A percentile compares a stretch with the other conserved stretches of the same genome.
Conservation (phyloP, 2,797 vertebrate species). For the Sebastes glaucus region DNA sequence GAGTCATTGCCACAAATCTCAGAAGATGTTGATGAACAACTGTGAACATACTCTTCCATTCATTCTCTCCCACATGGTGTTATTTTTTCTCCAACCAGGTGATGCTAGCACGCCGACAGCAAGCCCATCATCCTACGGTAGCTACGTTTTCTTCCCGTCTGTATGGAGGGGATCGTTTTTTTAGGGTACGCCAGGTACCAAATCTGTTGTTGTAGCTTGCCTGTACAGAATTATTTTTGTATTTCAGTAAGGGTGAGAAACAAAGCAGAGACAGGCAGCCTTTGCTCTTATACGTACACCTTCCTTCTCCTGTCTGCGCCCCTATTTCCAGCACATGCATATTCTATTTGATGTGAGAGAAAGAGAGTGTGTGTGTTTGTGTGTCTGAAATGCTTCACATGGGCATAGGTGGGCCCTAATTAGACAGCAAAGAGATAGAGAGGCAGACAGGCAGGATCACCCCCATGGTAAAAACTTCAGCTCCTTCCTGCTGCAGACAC, state of each 20-base stretch:
- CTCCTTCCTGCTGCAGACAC: conserved; percentile 17
- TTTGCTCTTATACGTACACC: conserved; percentile 30
- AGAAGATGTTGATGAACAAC: conserved; percentile 10
- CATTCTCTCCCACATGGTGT: conserved; percentile 1
- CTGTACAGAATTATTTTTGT: conserved; percentile 60
- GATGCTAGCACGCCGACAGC: not conserved
- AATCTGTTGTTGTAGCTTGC: conserved; percentile 23
- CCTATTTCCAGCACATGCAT: conserved; percentile 58
- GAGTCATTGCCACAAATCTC: not conserved
- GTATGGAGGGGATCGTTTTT: conserved; percentile 19
- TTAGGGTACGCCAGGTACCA: conserved; percentile 9
- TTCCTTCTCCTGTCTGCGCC: conserved; percentile 47
- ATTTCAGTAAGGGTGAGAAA: conserved; percentile 36
- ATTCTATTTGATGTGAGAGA: conserved; percentile 43
- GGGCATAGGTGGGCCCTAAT: conserved; percentile 28
- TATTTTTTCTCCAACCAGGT: conserved; percentile 1
- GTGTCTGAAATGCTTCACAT: conserved; percentile 24
- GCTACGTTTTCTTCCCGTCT: conserved; percentile 15
- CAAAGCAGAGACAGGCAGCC: conserved; percentile 31
- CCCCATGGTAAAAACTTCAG: not conserved
- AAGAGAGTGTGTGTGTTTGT: not conserved
- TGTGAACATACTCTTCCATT: conserved; percentile 20
- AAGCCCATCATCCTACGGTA: conserved; percentile 11
- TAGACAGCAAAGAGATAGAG: conserved; percentile 32
- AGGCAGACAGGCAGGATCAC: conserved; percentile 42